phyloP scores from a whole-genome alignment of 2,888 invertebrate genomes.

The Ethmia dodecea region DNA sequence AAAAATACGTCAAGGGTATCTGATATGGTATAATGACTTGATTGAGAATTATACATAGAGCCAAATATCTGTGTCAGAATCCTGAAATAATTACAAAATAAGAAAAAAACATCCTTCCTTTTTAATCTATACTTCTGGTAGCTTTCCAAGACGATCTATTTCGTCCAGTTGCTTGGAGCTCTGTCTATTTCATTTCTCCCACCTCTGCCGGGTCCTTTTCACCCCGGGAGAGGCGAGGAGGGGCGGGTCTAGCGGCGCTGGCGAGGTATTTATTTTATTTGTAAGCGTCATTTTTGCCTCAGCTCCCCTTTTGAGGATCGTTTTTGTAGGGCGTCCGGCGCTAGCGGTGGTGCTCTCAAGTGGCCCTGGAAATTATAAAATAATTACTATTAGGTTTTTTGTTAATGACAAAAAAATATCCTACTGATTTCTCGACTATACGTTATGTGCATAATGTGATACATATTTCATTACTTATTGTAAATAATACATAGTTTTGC shows the following conservation, averaged over 20 bases:
- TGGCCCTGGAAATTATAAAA: constrained; percentile 31
- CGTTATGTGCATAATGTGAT: no score
- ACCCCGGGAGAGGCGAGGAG: constrained; percentile 8
- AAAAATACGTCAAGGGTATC: no score
- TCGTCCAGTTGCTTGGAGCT: constrained; percentile 20
- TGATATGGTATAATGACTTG: no score
- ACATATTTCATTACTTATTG: no score
- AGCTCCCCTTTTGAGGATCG: constrained; percentile 57
- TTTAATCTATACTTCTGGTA: constrained; percentile 21
- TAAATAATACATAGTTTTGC: no score
- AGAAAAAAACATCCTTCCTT: constrained; percentile 15
- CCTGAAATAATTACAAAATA: no score
- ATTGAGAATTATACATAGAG: no score
- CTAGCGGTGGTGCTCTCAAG: constrained; percentile 35
- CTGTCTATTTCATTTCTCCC: background rate
- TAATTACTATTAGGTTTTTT: background rate
- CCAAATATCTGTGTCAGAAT: no score
- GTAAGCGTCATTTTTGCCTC: constrained; percentile 63
- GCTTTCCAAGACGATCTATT: constrained; percentile 30
- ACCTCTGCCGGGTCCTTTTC: background rate
- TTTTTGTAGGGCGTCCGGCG: constrained; percentile 58
- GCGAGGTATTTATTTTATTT: constrained; percentile 61
- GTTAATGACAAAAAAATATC: no score
- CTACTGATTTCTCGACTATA: no score
- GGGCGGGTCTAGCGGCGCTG: constrained; percentile 30